Evolutionary conservation across 2,888 invertebrate genomes (phyloP).

Genomic region (Drosophila rellima): DNA sequence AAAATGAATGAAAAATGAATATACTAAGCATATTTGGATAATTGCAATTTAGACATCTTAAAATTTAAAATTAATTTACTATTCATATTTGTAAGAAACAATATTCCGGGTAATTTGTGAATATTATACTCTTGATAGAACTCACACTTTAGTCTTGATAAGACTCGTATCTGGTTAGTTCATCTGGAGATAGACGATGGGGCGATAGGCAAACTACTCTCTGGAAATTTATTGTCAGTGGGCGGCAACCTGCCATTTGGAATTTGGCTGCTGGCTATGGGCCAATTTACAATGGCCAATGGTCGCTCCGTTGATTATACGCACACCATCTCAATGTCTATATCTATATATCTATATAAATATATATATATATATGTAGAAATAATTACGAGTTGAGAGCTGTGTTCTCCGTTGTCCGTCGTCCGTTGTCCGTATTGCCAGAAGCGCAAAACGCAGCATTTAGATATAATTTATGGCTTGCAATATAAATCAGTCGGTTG

Average conservation of each 20-base stretch:
- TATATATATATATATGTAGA: conserved; percentile 41
- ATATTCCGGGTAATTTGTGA: neutral
- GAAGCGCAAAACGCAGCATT: conserved; percentile 57
- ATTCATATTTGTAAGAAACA: neutral
- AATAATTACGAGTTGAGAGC: conserved; percentile 62
- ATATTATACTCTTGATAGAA: neutral
- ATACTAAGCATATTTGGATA: too few species aligned
- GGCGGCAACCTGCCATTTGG: conserved; percentile 56
- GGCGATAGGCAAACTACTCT: conserved; percentile 39
- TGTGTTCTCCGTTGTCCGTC: conserved; percentile 9
- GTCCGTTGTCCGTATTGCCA: conserved; percentile 25
- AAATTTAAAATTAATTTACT: too few species aligned
- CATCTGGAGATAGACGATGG: neutral
- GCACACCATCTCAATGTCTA: conserved; percentile 5
- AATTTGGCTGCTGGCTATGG: conserved; percentile 27
- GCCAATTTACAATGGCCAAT: conserved; percentile 17
- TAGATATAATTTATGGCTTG: conserved; percentile 73
- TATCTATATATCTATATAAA: conserved; percentile 15
- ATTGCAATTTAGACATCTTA: too few species aligned
- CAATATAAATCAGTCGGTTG: conserved; percentile 68
- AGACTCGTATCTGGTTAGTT: neutral
- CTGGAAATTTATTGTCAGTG: conserved; percentile 63
- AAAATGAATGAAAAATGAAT: too few species aligned
- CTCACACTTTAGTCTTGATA: neutral
- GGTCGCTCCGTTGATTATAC: conserved; percentile 36